Evolutionary conservation across 2,888 invertebrate species (phyloP).

Genomic region (Zhuqinia jingwanae): DNA sequence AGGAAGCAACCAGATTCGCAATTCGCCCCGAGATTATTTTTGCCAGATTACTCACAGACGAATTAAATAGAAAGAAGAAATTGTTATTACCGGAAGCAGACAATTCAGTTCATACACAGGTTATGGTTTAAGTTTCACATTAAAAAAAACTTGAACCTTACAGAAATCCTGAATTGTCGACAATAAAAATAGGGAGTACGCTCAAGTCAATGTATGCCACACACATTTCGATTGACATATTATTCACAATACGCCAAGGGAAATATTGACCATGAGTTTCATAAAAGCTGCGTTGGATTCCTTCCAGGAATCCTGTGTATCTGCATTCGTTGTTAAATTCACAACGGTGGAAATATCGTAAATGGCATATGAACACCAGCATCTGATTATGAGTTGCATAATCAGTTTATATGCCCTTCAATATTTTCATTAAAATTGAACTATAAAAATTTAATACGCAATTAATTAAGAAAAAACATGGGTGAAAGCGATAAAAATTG

Average conservation of each 20-base stretch:
- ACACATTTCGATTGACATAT: background rate
- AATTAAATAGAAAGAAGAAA: slow-evolving; percentile 87
- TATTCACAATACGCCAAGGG: background rate
- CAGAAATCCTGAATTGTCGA: background rate
- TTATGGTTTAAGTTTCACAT: slow-evolving; percentile 82
- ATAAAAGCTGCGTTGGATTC: slow-evolving; percentile 80
- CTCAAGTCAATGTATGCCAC: slow-evolving; percentile 83
- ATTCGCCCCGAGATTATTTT: slow-evolving; percentile 96
- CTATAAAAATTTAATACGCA: no score
- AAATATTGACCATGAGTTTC: slow-evolving; percentile 79
- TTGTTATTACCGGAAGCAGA: slow-evolving; percentile 85
- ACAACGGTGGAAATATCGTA: no score
- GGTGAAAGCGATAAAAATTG: no score
- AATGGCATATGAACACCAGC: no score
- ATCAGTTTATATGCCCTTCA: no score
- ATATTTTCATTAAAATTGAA: no score
- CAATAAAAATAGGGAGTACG: background rate
- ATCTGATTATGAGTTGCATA: no score
- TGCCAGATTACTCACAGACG: slow-evolving; percentile 92
- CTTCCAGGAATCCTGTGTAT: background rate
- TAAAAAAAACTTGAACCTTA: slow-evolving; percentile 79
- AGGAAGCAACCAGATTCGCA: slow-evolving; percentile 97
- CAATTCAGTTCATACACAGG: slow-evolving; percentile 81
- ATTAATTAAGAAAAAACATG: no score
- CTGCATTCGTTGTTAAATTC: no score